phyloP scores from a whole-genome alignment of 2,113 vertebrate genomes.

The Symphodus melops region DNA sequence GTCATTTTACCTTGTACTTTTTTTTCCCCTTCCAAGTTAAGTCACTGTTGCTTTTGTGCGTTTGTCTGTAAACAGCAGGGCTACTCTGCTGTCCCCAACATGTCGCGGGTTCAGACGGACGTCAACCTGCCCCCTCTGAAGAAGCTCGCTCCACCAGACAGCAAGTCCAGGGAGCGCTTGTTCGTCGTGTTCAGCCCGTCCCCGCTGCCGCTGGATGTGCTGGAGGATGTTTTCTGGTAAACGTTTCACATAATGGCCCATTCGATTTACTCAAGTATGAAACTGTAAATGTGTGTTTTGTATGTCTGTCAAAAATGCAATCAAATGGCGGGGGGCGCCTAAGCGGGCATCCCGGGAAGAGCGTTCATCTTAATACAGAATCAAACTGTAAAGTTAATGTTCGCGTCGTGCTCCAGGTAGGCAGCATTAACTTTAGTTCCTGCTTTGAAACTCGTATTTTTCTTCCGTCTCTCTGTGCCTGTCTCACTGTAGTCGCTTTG shows the following conservation, averaged over 20 bases:
- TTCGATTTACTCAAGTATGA: background rate
- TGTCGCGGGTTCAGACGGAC: slow-evolving; percentile 91
- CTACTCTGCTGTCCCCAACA: slow-evolving; percentile 67
- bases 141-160: slow-evolving; percentile 90
- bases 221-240: slow-evolving; percentile 97
- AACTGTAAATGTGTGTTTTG: background rate
- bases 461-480: background rate
- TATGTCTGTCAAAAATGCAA: no score
- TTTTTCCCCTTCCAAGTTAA: no score
- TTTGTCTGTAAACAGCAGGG: slow-evolving; percentile 48
- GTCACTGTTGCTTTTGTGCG: background rate
- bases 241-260: background rate
- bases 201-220: slow-evolving; percentile 88
- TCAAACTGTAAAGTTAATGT: no score
- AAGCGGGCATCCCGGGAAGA: no score
- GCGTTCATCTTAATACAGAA: no score
- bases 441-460: background rate
- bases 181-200: slow-evolving; percentile 95
- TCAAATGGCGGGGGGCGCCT: no score
- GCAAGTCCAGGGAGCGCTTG: slow-evolving; percentile 90
- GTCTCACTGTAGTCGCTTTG: slow-evolving; percentile 86
- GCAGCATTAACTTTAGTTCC: no score
- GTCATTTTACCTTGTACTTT: background rate
- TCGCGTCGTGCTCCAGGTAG: no score
- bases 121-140: slow-evolving; percentile 88